Evolutionary conservation across 1,140 invertebrate species (phyloP), one percentile per base, ranked within the genome.

Genomic region (Zelostemma sp.): DNA sequence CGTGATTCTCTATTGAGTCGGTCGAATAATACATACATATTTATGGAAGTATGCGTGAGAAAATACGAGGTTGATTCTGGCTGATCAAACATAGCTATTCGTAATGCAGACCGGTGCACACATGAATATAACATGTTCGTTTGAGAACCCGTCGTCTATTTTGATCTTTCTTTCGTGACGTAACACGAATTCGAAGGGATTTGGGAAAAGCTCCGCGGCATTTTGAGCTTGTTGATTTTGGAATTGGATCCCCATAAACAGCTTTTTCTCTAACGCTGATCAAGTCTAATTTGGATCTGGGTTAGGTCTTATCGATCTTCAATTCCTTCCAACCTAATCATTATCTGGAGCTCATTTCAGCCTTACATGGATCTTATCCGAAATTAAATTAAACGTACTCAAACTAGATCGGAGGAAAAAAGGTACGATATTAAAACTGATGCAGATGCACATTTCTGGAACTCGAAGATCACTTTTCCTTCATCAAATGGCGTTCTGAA

Each of bases 31-130:
- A 57, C 45, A 65, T 70, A 61, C 57, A 70, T 65, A 65, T 70
- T 53, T 62, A 70, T 58, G 57, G 63, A 73, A 75, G 49, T 63
- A 62, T 64, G 68, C 74, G 76, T 77, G 78, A 76, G 78, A 80
- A 80, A 80, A 80, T 79, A 77, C 76, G 71, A 67, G 71, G 74
- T 79, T 79, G 76, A 70, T 71, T 63, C 43, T 67, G 41, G 55
- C 75, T 79, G 78, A 78, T 79, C 78, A 80, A 80, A 80, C 66
- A 73, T 45, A 47, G 66, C 64, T 67, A 57, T 61, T 54, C 51
- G 62, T 65, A 70, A 65, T 65, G 53, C 48, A 70, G 63, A 51
- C 61, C 40, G 5, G 15, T 40, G 57, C 51, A 51, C 28, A 45
- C 61, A 65, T 61, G 68, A 71, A 66, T 71, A 71, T 71, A 66